phyloP scores from a whole-genome alignment of 2,797 vertebrate species.

The Borostomias antarcticus region DNA sequence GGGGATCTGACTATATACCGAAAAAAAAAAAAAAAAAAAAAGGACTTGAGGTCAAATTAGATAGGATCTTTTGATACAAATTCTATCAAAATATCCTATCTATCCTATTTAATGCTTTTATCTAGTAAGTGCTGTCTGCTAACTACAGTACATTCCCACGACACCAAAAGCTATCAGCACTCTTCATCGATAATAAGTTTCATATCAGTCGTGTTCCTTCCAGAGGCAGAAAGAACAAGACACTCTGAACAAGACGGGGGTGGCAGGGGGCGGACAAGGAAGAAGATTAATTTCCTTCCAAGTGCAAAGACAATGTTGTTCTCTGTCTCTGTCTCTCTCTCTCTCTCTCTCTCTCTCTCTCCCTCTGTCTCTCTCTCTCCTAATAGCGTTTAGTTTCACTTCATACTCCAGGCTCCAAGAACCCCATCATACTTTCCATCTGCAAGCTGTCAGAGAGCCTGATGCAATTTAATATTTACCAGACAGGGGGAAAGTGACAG shows the following conservation, averaged over 20 bases:
- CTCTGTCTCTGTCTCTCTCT: not conserved
- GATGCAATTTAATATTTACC: constrained; percentile 22
- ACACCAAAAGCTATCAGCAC: too few relatives aligned
- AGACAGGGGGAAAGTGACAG: constrained; percentile 16
- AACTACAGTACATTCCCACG: constrained; percentile 2
- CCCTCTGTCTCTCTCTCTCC: not conserved
- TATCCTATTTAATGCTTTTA: too few relatives aligned
- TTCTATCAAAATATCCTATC: too few relatives aligned
- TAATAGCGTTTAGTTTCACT: not conserved
- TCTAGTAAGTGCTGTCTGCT: too few relatives aligned
- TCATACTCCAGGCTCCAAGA: constrained; percentile 29
- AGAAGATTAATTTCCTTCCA: too few relatives aligned
- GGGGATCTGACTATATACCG: not conserved
- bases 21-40: not conserved
- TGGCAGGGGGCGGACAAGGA: too few relatives aligned
- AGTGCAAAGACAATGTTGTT: too few relatives aligned
- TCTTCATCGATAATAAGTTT: too few relatives aligned
- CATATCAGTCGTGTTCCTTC: too few relatives aligned
- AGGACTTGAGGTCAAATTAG: not conserved
- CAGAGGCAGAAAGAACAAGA: too few relatives aligned
- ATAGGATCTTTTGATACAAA: too few relatives aligned
- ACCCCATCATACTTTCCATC: constrained; percentile 43
- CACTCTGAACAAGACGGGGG: too few relatives aligned
- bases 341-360: not conserved
- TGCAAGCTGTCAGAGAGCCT: constrained; percentile 31